Evolutionary conservation across 2,888 invertebrate species (phyloP), one percentile per base, ranked within the genome.

Genomic region (Andrena praecox): DNA sequence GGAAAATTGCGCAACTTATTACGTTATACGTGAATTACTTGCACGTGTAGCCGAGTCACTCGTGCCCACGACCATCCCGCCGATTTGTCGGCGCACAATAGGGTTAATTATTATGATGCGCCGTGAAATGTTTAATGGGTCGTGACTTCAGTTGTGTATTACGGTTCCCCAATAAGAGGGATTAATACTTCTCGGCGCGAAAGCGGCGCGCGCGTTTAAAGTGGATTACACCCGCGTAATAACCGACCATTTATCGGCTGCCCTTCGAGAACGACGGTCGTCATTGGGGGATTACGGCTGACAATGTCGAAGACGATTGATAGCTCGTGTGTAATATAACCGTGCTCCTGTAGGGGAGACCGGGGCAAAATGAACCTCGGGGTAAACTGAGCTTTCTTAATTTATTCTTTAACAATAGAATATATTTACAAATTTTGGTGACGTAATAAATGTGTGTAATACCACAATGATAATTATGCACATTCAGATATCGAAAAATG

Each of bases 1-100:
- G 35, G 75, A 75, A 75, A 69, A 75, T 75, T 29, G 60, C 52
- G 8, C 35, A n/a, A 62, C 62, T 50, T 69, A 69, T 75, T 75
- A 20, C 60, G 50, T 29, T 35, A 42, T 33, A 69, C 69, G 69
- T 12, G 64, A 52, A 60, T 69, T 52, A 75, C 10, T 20, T 20
- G 16, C 52, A 16, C 52, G 29, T 35, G n/a, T 24, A 60, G n/a
- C 27, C 27, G 60, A 31, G 31, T 60, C 31, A 31, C 31, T 31
- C n/a, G 12, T 33, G 33, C 50, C 50, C 48, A 27, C 33, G 24
- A 31, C 20, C 54, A 27, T 24, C 56, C 20, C 59, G 12, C 16
- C 68, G 12, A 48, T 68, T 74, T 31, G 68, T 56, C 74, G 59
- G 56, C 56, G 74, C 35, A 56, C 24, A 54, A 5, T 56, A 66